Conservation (phyloP, 2,113 vertebrate genomes). For the Cynoglossus semilaevis region DNA sequence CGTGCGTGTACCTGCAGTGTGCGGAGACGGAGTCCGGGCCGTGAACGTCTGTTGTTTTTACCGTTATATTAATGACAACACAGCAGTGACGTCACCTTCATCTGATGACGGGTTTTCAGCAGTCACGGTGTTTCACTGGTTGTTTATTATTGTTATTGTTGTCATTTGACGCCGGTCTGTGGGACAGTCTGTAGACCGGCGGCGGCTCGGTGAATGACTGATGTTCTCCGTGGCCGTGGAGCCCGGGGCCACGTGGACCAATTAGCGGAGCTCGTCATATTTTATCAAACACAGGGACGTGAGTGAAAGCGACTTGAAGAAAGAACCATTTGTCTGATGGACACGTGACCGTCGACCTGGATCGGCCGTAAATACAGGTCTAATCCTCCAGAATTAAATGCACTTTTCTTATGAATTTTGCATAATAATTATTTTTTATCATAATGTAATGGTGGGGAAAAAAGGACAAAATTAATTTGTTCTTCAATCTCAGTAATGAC, state of each 20-base stretch:
- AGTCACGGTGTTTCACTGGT: no score
- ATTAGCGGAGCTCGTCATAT: constrained; percentile 58
- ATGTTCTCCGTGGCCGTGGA: no score
- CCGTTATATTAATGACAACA: no score
- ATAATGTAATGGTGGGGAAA: constrained; percentile 11
- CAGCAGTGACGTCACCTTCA: no score
- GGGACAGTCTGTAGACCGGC: constrained; percentile 13
- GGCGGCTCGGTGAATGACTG: constrained; percentile 29
- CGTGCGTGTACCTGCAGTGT: no score
- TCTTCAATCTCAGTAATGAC: constrained; percentile 8
- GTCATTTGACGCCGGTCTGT: no score
- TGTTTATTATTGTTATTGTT: no score
- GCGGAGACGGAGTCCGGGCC: no score
- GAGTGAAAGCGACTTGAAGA: constrained; percentile 38
- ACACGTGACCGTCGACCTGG: no score
- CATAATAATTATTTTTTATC: constrained; percentile 21
- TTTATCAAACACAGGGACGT: constrained; percentile 55
- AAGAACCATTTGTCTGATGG: constrained; percentile 18
- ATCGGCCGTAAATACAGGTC: neutral
- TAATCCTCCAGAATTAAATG: constrained; percentile 13
- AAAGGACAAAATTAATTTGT: no score
- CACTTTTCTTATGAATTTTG: neutral
- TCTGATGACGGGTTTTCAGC: no score
- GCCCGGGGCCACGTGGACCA: constrained; percentile 58
- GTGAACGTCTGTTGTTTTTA: no score